Evolutionary conservation across 1,140 invertebrate species (phyloP).

Genomic region (Oedothorax gibbosus): DNA sequence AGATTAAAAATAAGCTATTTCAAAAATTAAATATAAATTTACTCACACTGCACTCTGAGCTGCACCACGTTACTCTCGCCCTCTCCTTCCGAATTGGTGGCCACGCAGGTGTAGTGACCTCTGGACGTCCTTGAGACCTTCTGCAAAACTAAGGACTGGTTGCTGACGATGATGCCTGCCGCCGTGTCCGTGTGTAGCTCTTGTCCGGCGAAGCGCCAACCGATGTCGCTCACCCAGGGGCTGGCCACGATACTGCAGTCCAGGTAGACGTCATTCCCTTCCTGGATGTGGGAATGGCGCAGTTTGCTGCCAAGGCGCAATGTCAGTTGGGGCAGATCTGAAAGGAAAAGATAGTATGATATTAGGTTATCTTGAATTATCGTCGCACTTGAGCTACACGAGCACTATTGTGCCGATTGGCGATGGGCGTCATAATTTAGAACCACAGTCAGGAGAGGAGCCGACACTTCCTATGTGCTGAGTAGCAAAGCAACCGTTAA

Average conservation of each 20-base stretch:
- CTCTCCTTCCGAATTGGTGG: conserved; percentile 88
- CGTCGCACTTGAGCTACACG: too few species aligned
- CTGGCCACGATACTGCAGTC: conserved; percentile 90
- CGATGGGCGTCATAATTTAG: too few species aligned
- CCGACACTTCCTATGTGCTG: too few species aligned
- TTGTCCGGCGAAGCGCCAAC: conserved; percentile 83
- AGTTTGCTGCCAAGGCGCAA: conserved; percentile 64
- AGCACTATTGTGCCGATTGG: too few species aligned
- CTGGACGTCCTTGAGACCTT: conserved; percentile 64
- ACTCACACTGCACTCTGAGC: conserved; percentile 85
- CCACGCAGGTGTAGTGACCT: conserved; percentile 83
- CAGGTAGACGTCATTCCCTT: conserved; percentile 88
- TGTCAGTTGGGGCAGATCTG: conserved; percentile 65
- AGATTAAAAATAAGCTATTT: too few species aligned
- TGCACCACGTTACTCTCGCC: conserved; percentile 85
- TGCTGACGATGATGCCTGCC: conserved; percentile 84
- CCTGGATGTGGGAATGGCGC: conserved; percentile 67
- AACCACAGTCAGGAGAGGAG: too few species aligned
- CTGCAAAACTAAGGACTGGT: conserved; percentile 75
- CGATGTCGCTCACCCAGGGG: conserved; percentile 82
- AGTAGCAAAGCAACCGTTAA: too few species aligned
- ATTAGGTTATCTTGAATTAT: too few species aligned
- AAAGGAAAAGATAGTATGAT: background rate
- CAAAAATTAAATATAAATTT: too few species aligned
- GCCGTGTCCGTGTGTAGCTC: conserved; percentile 81